These are phyloP conservation scores for Karalla daura DNA, from an alignment of 2,797 vertebrate genomes.

Conservation along the genomic window DNA sequence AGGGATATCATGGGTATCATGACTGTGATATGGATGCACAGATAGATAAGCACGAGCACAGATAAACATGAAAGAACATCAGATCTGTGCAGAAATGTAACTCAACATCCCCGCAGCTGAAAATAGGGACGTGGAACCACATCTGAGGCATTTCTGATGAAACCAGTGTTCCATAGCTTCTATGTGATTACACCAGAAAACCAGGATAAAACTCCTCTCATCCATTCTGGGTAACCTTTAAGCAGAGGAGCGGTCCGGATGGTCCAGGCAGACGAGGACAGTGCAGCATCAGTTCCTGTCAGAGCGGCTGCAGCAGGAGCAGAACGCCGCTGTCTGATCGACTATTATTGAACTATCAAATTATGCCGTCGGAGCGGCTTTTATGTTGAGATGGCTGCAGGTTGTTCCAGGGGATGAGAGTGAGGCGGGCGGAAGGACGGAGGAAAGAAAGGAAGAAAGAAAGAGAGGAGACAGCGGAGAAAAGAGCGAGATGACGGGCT, in stretches of 20 bases:
- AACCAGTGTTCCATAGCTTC: no score
- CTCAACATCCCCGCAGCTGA: no score
- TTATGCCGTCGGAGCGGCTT: conserved; percentile 13
- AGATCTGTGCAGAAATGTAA: no score
- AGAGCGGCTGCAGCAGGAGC: conserved; percentile 22
- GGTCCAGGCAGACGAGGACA: conserved; percentile 52
- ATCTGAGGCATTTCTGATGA: no score
- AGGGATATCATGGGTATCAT: no score
- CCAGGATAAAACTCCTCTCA: no score
- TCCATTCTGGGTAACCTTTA: no score
- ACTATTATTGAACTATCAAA: conserved; percentile 40
- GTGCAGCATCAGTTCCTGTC: conserved; percentile 64
- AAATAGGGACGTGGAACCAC: no score
- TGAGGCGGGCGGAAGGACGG: conserved; percentile 31
- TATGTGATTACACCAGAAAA: no score
- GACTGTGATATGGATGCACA: no score
- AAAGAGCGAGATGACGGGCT: conserved; percentile 31
- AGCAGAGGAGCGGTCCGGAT: conserved; percentile 29
- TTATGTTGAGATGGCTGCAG: conserved; percentile 17
- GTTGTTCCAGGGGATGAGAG: conserved; percentile 9
- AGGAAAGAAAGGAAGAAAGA: background rate
- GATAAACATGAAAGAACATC: no score
- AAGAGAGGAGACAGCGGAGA: background rate
- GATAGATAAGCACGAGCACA: no score
- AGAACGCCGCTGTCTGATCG: conserved; percentile 38